Percentiles rank a stretch among this genome's conserved stretches.
phyloP scores from a whole-genome alignment of 2,888 invertebrate species.

The Scrobipalpa atriplicella region DNA sequence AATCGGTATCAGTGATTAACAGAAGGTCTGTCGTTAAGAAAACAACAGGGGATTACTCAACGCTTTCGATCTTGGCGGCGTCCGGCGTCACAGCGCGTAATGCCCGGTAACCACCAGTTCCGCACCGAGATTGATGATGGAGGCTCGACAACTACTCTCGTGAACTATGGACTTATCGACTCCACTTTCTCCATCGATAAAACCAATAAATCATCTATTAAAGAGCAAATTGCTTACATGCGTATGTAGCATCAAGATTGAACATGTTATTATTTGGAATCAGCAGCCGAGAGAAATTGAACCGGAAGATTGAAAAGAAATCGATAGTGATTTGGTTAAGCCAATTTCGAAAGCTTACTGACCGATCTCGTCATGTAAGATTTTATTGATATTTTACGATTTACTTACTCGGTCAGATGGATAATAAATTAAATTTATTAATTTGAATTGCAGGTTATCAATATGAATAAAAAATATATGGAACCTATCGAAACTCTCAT shows the following conservation, averaged over 20 bases:
- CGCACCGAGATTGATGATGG: slow-evolving; percentile 54
- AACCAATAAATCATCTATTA: slow-evolving; percentile 58
- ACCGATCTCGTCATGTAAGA: slow-evolving; percentile 16
- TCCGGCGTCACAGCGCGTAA: slow-evolving; percentile 33
- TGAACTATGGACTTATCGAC: slow-evolving; percentile 60
- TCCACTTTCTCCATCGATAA: slow-evolving; percentile 66
- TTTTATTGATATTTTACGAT: slow-evolving; percentile 18
- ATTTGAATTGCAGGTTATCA: background rate
- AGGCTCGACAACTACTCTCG: slow-evolving; percentile 42
- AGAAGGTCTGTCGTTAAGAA: slow-evolving; percentile 28
- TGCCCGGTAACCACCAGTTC: slow-evolving; percentile 31
- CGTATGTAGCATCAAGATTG: slow-evolving; percentile 45
- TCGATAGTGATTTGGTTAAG: slow-evolving; percentile 59
- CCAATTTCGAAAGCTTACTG: slow-evolving; percentile 54
- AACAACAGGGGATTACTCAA: slow-evolving; percentile 32
- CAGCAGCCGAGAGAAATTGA: slow-evolving; percentile 60
- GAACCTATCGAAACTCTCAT: background rate
- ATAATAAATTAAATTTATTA: slow-evolving; percentile 4
- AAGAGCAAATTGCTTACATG: slow-evolving; percentile 55
- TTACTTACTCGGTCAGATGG: slow-evolving; percentile 2
- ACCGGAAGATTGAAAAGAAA: slow-evolving; percentile 72
- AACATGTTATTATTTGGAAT: slow-evolving; percentile 56
- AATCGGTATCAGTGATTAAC: slow-evolving; percentile 33
- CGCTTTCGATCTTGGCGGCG: slow-evolving; percentile 32
- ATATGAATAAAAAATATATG: background rate